Conservation (phyloP, 1,140 invertebrate species). For the Eubasilissa regina region DNA sequence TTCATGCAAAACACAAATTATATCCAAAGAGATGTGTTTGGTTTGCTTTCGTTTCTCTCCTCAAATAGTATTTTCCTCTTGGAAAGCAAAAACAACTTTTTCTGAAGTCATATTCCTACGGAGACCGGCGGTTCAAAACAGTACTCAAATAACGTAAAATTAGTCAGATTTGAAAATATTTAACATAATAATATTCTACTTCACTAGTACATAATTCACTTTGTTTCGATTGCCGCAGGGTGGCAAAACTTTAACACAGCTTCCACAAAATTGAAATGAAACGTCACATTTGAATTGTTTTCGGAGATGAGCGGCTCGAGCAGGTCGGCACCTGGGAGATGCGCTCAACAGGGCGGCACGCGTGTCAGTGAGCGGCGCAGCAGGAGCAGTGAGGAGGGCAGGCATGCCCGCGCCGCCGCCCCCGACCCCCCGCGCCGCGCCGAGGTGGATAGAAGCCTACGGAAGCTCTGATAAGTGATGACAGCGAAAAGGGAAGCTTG, state of each 20-base stretch:
- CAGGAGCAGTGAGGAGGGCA: conserved; percentile 23
- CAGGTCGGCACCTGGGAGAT: not conserved
- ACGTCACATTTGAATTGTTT: conserved; percentile 14
- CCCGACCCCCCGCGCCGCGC: conserved; percentile 7
- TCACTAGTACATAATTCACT: not conserved
- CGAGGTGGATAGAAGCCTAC: not conserved
- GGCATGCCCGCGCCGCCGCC: conserved; percentile 33
- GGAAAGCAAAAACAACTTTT: not conserved
- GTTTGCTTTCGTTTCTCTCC: not conserved
- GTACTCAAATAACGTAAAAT: not conserved
- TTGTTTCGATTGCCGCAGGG: not conserved
- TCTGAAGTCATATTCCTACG: not conserved
- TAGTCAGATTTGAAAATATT: not conserved
- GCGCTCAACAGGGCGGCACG: conserved; percentile 49
- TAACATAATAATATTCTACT: not conserved
- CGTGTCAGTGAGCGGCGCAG: conserved; percentile 28
- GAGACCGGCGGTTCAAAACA: conserved; percentile 7
- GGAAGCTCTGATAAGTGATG: not conserved
- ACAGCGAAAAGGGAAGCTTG: too few relatives aligned
- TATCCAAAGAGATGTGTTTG: not conserved
- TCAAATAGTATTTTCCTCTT: not conserved
- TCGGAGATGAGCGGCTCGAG: not conserved
- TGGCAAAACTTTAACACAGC: not conserved
- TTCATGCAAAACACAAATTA: not conserved
- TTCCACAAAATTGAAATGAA: not conserved